A percentile compares a stretch with the other conserved stretches of the same genome.
Conservation (phyloP, 2,113 vertebrate genomes). For the Dasyurus viverrinus region DNA sequence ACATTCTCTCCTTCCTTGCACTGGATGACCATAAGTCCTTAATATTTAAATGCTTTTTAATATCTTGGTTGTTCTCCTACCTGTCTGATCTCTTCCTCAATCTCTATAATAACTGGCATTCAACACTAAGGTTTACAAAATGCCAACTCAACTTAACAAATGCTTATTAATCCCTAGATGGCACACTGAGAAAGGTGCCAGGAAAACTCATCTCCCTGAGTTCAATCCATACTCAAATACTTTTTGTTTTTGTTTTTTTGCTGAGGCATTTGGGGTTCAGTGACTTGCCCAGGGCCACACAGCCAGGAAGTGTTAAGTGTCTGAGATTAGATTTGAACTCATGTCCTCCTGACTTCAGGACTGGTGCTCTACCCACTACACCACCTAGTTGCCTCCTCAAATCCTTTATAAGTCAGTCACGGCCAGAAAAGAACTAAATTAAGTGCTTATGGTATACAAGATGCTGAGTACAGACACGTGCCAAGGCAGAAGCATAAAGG, state of each 20-base stretch:
- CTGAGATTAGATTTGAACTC: too few species aligned
- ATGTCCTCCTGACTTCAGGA: too few species aligned
- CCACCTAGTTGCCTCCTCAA: too few species aligned
- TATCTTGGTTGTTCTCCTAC: not conserved
- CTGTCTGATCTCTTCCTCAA: not conserved
- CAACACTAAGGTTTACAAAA: not conserved
- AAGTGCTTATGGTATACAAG: not conserved
- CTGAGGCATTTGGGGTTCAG: too few species aligned
- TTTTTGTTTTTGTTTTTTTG: too few species aligned
- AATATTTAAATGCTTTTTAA: too few species aligned
- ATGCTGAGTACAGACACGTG: not conserved
- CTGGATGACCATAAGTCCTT: too few species aligned
- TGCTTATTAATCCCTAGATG: not conserved
- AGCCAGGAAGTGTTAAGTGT: too few species aligned
- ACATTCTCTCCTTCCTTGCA: too few species aligned
- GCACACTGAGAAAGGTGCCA: not conserved
- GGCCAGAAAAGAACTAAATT: not conserved
- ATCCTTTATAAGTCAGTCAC: not conserved
- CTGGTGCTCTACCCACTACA: too few species aligned
- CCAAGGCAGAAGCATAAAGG: not conserved
- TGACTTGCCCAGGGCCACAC: too few species aligned
- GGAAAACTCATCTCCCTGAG: not conserved
- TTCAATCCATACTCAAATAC: too few species aligned
- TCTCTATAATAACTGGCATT: not conserved
- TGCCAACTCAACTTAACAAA: not conserved